Percentiles rank a stretch among this genome's conserved stretches.
phyloP scores from a whole-genome alignment of 1,140 invertebrate species.

The Venustaconcha ellipsiformis region DNA sequence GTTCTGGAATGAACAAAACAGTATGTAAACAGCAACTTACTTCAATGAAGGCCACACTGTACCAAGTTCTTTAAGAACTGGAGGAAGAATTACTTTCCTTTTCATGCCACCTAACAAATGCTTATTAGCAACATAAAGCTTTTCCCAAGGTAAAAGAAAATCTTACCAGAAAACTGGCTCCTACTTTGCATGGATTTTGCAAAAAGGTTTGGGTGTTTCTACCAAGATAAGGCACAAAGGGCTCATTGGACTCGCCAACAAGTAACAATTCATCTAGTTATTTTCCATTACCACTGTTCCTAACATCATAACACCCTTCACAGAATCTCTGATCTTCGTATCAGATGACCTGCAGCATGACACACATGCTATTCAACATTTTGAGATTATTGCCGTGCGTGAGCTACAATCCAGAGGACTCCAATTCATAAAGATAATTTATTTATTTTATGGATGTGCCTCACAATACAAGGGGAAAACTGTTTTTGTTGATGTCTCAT shows the following conservation, averaged over 20 bases:
- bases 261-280: too few relatives aligned
- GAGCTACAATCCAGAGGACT: background rate
- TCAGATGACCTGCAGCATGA: conserved; percentile 1
- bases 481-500: background rate
- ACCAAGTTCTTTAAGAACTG: too few relatives aligned
- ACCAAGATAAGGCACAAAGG: background rate
- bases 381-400: background rate
- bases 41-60: too few relatives aligned
- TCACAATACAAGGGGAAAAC: conserved; percentile 7
- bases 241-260: too few relatives aligned
- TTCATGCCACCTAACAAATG: too few relatives aligned
- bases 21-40: too few relatives aligned
- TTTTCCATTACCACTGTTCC: background rate
- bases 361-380: background rate
- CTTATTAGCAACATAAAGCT: background rate
- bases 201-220: background rate
- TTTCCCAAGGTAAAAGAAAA: background rate
- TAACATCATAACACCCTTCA: background rate
- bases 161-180: background rate
- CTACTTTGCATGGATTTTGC: background rate
- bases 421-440: background rate
- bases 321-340: conserved; percentile 1
- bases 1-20: too few relatives aligned
- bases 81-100: too few relatives aligned
- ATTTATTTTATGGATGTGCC: conserved; percentile 1